Evolutionary conservation across 1,140 invertebrate species (phyloP).

Genomic region (Drosophila ercepeae): DNA sequence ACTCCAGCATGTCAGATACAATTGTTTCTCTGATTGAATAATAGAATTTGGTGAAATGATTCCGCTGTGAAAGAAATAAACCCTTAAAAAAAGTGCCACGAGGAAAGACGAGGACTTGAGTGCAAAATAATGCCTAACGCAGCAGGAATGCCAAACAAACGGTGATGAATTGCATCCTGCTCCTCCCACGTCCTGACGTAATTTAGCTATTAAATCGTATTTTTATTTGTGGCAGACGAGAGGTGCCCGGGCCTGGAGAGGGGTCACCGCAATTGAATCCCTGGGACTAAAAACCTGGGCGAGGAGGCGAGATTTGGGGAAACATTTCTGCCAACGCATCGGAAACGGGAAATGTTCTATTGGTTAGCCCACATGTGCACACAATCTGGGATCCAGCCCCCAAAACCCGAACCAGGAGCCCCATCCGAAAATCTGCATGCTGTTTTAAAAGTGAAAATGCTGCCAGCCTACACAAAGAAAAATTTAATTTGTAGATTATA

Average conservation of each 20-base stretch:
- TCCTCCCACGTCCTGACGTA: conserved; percentile 32
- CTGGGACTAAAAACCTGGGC: conserved; percentile 14
- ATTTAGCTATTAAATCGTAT: conserved; percentile 75
- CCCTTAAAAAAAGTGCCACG: too few relatives aligned
- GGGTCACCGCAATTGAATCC: conserved; percentile 15
- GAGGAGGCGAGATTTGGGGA: conserved; percentile 27
- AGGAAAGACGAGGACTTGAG: neutral
- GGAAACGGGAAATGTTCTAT: conserved; percentile 72
- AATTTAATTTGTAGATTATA: too few relatives aligned
- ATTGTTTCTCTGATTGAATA: neutral
- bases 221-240: conserved; percentile 53
- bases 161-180: neutral
- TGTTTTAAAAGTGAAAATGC: neutral
- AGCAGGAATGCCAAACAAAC: conserved; percentile 31
- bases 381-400: conserved; percentile 5
- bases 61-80: neutral
- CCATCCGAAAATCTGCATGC: conserved; percentile 2
- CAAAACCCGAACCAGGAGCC: conserved; percentile 9
- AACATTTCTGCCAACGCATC: conserved; percentile 60
- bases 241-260: neutral
- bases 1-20: neutral
- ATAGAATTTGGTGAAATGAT: neutral
- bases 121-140: conserved; percentile 32
- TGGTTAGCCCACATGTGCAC: conserved; percentile 42
- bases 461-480: neutral